These are phyloP conservation scores for Enteromius argenteus DNA, from an alignment of 2,797 vertebrate species.

Conservation along the genomic window DNA sequence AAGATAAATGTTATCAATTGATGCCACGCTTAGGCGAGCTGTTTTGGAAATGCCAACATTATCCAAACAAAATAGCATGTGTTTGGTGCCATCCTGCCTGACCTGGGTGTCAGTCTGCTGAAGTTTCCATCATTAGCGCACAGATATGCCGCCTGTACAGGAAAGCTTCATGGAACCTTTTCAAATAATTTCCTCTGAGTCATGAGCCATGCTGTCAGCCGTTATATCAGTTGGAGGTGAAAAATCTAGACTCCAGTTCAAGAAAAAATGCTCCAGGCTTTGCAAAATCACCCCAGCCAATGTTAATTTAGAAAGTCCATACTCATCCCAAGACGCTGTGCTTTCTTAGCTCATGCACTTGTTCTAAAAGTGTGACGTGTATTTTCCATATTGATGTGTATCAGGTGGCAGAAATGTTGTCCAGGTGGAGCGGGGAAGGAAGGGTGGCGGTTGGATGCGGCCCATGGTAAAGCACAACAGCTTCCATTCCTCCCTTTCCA, in stretches of 20 bases:
- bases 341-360: not conserved
- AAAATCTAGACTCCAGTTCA: conserved; percentile 11
- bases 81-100: conserved; percentile 63
- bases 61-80: conserved; percentile 70
- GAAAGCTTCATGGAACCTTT: conserved; percentile 76
- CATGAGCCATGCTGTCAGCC: conserved; percentile 6
- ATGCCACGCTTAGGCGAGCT: conserved; percentile 34
- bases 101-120: conserved; percentile 65
- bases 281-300: conserved; percentile 4
- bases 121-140: conserved; percentile 75
- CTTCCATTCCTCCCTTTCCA: conserved; percentile 44
- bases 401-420: conserved; percentile 38
- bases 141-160: conserved; percentile 73
- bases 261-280: not conserved
- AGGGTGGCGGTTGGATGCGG: conserved; percentile 45
- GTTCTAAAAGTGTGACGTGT: conserved; percentile 27
- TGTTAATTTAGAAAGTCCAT: not conserved
- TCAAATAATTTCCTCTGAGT: conserved; percentile 74
- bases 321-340: conserved; percentile 9
- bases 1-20: conserved; percentile 55
- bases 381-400: conserved; percentile 53
- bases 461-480: conserved; percentile 12
- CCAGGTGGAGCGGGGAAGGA: conserved; percentile 52
- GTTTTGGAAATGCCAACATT: conserved; percentile 52
- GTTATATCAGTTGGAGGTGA: conserved; percentile 25